Evolutionary conservation across 2,797 vertebrate genomes (phyloP), one percentile per base, ranked within the genome.

Genomic region (Leptodactylus fallax): DNA sequence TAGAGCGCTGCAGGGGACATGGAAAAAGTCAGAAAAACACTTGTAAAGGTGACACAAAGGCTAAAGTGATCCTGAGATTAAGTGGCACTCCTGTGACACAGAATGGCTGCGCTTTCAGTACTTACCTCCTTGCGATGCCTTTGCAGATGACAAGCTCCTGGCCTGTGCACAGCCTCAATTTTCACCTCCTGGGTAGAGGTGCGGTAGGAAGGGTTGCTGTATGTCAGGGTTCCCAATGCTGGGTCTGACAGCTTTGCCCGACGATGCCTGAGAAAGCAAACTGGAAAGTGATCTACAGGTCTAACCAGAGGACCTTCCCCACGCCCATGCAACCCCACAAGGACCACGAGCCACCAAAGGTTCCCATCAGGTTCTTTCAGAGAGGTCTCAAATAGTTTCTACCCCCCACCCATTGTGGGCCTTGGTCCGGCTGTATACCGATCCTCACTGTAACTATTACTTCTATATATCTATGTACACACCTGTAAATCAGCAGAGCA

Each of bases 121-220:
- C 90, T 94, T 95, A 99, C 98, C 98, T 99, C 98, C 92, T 98
- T 99, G 92, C 97, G 98, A 92, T 97, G 97, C 63, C 99, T 94
- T 92, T 99, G 98, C 91, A 98, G 98, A 93, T 99, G 98, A 67
- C 71, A 79, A 92, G 98, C 97, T 0, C 95, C 92, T 49, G 97
- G 97, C 91, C 99, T 98, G 51, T 98, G 98, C 45, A 96, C 92
- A 0, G 97, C 95, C 94, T 99, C 98, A 3, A 99, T 98, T 94
- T 99, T 99, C 78, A 99, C 98, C 90, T 99, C 98, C 90, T 99
- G 98, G 0, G 98, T 99, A 56, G 98, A 99, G 0, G 98, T 99
- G 67, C 98, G 94, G 90, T 99, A 99, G 0, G 98, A 99, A 11
- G 98, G 98, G 91, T 99, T 99, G 92, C 97, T 99, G 94, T 99